phyloP scores from a whole-genome alignment of 1,140 invertebrate genomes.

The Limonius californicus region DNA sequence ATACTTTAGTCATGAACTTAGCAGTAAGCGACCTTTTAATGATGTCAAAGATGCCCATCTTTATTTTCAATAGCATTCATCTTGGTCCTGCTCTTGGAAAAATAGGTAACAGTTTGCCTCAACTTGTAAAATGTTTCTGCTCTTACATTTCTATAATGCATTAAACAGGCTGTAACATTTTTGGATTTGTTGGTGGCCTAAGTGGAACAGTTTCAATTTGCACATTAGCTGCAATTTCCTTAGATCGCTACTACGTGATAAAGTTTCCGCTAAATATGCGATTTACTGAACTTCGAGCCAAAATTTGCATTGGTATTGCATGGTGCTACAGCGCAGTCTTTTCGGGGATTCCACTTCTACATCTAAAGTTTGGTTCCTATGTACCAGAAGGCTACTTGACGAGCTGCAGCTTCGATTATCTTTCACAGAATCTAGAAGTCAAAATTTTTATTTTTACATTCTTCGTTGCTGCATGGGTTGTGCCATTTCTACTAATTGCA shows the following conservation, averaged over 20 bases:
- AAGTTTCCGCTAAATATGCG: slow-evolving; percentile 64
- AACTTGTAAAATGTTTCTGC: slow-evolving; percentile 27
- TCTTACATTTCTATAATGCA: no score
- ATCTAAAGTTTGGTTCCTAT: slow-evolving; percentile 66
- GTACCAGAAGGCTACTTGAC: slow-evolving; percentile 75
- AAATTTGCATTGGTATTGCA: slow-evolving; percentile 58
- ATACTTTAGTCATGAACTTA: slow-evolving; percentile 72
- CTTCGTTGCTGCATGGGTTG: slow-evolving; percentile 63
- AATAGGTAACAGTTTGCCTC: slow-evolving; percentile 50
- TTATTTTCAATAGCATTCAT: slow-evolving; percentile 67
- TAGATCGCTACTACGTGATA: slow-evolving; percentile 70
- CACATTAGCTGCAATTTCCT: slow-evolving; percentile 64
- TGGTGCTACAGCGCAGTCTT: slow-evolving; percentile 72
- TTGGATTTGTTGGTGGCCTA: slow-evolving; percentile 68
- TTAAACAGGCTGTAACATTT: slow-evolving; percentile 62
- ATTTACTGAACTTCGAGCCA: slow-evolving; percentile 58
- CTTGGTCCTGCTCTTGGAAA: slow-evolving; percentile 65
- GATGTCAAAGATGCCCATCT: slow-evolving; percentile 64
- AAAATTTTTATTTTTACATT: slow-evolving; percentile 64
- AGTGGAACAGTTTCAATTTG: slow-evolving; percentile 69
- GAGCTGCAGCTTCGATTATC: slow-evolving; percentile 78
- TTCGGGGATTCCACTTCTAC: slow-evolving; percentile 61
- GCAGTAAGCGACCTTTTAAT: slow-evolving; percentile 72
- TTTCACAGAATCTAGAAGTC: slow-evolving; percentile 54
- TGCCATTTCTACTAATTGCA: slow-evolving; percentile 65